Percentiles rank a stretch among this genome's conserved stretches.
These are phyloP conservation scores for Trichoplusia ni DNA, from an alignment of 1,140 invertebrate genomes.

Conservation along the genomic window DNA sequence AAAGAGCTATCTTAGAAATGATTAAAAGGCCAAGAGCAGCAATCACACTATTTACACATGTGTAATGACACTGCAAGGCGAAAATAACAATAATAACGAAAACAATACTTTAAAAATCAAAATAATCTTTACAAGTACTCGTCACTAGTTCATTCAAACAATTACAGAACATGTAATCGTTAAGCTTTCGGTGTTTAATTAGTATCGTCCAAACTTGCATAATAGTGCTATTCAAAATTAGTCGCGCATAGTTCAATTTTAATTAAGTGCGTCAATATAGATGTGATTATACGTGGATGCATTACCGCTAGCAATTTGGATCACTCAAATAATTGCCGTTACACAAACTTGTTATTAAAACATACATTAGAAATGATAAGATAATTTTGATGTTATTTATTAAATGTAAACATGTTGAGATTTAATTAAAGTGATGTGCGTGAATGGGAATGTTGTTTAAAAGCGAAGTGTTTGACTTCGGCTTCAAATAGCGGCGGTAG, in stretches of 20 bases:
- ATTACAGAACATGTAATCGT: no score
- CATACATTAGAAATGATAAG: not conserved
- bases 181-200: not conserved
- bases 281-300: not conserved
- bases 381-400: slow-evolving; percentile 10
- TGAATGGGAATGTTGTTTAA: no score
- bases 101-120: no score
- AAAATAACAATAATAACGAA: no score
- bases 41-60: no score
- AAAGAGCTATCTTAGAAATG: no score
- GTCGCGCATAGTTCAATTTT: not conserved
- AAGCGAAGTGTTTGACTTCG: no score
- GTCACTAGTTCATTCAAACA: not conserved
- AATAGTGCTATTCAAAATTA: not conserved
- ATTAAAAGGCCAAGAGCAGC: no score
- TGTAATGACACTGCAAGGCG: not conserved
- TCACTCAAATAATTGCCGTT: not conserved
- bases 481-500: no score
- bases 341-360: not conserved
- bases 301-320: slow-evolving; percentile 1
- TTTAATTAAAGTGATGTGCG: no score
- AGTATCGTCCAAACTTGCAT: not conserved
- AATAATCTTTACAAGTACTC: no score
- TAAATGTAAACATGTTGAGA: not conserved
- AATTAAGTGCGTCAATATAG: not conserved